These are phyloP conservation scores for Plemyria rubiginata DNA, from an alignment of 2,888 invertebrate genomes.

Conservation along the genomic window DNA sequence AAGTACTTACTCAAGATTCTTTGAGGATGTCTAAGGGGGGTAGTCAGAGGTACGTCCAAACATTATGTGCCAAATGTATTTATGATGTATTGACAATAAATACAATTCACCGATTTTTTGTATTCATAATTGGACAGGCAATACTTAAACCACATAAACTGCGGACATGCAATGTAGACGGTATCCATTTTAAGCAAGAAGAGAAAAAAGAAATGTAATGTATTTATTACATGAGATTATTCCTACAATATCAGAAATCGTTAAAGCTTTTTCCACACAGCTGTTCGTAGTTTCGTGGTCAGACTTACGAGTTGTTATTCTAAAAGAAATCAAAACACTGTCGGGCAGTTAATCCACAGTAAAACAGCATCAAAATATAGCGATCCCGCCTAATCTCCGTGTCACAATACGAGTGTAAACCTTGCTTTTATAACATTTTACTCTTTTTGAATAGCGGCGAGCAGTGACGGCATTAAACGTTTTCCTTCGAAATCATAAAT, in stretches of 20 bases:
- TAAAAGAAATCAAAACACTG: slow-evolving; percentile 61
- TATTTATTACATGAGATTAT: no score
- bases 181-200: no score
- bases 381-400: slow-evolving; percentile 49
- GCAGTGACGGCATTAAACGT: slow-evolving; percentile 20
- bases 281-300: slow-evolving; percentile 34
- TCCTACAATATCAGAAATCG: neutral
- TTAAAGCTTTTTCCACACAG: slow-evolving; percentile 15
- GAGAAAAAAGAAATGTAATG: no score
- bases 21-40: no score
- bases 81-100: no score
- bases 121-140: no score
- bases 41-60: no score
- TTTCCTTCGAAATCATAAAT: slow-evolving; percentile 30
- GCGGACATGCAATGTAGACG: no score
- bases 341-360: slow-evolving; percentile 55
- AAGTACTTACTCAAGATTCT: no score
- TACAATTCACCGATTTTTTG: no score
- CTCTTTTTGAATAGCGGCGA: slow-evolving; percentile 29
- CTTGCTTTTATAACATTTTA: slow-evolving; percentile 36
- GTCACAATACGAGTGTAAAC: slow-evolving; percentile 51
- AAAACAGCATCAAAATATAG: slow-evolving; percentile 50
- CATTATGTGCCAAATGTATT: no score
- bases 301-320: slow-evolving; percentile 54
- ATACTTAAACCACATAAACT: no score